Evolutionary conservation across 1,140 invertebrate species (phyloP).

Genomic region (Lepidurus arcticus): DNA sequence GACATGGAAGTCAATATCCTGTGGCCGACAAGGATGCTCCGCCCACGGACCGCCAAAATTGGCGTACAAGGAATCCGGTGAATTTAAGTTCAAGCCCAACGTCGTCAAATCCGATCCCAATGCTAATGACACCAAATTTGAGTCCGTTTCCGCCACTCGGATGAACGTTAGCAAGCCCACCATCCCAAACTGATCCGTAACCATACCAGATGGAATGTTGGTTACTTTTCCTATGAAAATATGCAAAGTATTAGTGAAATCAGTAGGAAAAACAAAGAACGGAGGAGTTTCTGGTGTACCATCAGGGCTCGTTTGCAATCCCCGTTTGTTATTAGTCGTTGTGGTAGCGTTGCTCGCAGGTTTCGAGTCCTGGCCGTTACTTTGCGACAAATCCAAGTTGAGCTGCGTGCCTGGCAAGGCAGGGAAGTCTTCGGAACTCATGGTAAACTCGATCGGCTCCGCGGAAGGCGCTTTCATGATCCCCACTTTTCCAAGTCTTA

Average conservation of each 20-base stretch:
- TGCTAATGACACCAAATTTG: conserved; percentile 88
- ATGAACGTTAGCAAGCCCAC: conserved; percentile 96
- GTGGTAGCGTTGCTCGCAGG: conserved; percentile 26
- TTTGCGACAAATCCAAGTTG: conserved; percentile 21
- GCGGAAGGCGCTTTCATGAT: conserved; percentile 92
- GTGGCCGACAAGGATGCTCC: conserved; percentile 91
- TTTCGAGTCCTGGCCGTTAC: conserved; percentile 28
- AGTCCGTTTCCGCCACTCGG: conserved; percentile 91
- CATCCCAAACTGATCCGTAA: conserved; percentile 98
- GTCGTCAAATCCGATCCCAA: conserved; percentile 95
- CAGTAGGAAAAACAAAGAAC: neutral
- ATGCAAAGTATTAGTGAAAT: conserved; percentile 31
- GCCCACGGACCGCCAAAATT: conserved; percentile 98
- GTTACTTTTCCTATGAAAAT: conserved; percentile 72
- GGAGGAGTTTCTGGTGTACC: conserved; percentile 53
- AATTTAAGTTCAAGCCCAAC: conserved; percentile 94
- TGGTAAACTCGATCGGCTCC: conserved; percentile 90
- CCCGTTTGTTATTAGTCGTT: conserved; percentile 54
- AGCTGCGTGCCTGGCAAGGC: conserved; percentile 70
- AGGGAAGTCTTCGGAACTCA: conserved; percentile 97
- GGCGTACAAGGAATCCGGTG: conserved; percentile 90
- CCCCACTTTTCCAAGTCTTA: conserved; percentile 59
- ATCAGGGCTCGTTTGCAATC: conserved; percentile 89
- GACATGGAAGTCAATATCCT: conserved; percentile 98
- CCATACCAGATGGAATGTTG: conserved; percentile 97